These are phyloP conservation scores for Ditula angustiorana DNA, from an alignment of 2,888 invertebrate genomes.

Conservation along the genomic window DNA sequence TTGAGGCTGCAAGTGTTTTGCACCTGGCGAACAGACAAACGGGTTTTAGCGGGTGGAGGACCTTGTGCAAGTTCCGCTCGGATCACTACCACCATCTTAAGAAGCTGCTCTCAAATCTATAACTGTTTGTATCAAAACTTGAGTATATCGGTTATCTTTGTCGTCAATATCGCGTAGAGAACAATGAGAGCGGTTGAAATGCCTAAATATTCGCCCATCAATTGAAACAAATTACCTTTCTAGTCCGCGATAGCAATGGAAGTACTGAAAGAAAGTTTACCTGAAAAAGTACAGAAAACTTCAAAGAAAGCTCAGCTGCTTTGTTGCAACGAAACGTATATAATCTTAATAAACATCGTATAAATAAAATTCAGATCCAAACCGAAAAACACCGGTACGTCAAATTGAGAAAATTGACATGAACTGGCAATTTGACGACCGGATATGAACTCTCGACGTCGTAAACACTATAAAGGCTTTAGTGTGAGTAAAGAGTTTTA, in stretches of 20 bases:
- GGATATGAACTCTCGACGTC: background rate
- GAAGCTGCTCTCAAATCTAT: too few species aligned
- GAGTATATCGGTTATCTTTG: too few species aligned
- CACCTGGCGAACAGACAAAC: background rate
- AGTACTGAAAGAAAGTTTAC: too few species aligned
- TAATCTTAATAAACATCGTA: constrained; percentile 31
- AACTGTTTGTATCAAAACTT: too few species aligned
- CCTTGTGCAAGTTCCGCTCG: too few species aligned
- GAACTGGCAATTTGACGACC: background rate
- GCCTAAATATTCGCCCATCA: too few species aligned
- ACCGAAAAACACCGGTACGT: background rate
- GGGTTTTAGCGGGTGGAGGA: background rate
- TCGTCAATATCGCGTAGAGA: too few species aligned
- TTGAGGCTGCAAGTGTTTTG: constrained; percentile 42
- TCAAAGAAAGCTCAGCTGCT: background rate
- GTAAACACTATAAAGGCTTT: constrained; percentile 4
- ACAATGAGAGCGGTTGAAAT: too few species aligned
- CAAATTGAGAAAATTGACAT: background rate
- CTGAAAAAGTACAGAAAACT: background rate
- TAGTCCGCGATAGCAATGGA: too few species aligned
- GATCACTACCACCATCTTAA: too few species aligned
- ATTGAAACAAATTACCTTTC: too few species aligned
- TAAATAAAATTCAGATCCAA: constrained; percentile 5
- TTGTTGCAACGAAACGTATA: constrained; percentile 1
- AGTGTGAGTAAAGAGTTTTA: constrained; percentile 7